A percentile compares a stretch with the other conserved stretches of the same genome.
Evolutionary conservation across 2,113 vertebrate species (phyloP).

Genomic region (Tiliqua scincoides): DNA sequence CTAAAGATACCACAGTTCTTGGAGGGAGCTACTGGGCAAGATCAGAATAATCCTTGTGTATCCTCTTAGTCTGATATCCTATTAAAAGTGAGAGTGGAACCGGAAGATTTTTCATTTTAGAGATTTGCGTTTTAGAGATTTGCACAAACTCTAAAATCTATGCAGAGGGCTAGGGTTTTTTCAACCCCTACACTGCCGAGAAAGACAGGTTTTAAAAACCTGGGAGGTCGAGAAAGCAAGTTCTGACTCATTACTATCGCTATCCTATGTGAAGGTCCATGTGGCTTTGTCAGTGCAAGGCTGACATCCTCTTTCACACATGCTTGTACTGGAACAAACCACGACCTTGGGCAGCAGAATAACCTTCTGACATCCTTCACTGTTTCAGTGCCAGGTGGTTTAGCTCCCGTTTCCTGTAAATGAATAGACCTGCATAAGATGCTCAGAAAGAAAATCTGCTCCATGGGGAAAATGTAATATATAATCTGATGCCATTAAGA

Average conservation of each 20-base stretch:
- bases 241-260: no score
- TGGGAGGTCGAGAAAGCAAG: not conserved
- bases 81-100: conserved; percentile 58
- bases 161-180: conserved; percentile 16
- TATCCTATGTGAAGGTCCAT: not conserved
- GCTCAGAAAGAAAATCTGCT: not conserved
- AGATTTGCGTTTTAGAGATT: conserved; percentile 55
- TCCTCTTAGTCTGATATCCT: conserved; percentile 59
- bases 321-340: not conserved
- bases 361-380: no score
- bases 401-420: no score
- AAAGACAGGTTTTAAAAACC: conserved; percentile 29
- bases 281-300: not conserved
- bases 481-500: not conserved
- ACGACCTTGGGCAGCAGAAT: not conserved
- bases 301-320: not conserved
- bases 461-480: not conserved
- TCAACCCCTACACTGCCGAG: conserved; percentile 33
- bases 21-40: conserved; percentile 49
- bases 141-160: conserved; percentile 44
- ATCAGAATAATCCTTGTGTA: conserved; percentile 64
- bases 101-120: not conserved
- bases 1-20: conserved; percentile 38
- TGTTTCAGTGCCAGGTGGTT: no score
- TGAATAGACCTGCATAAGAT: not conserved